These are phyloP conservation scores for Melipona quadrifasciata DNA, from an alignment of 1,140 invertebrate species.

Conservation along the genomic window DNA sequence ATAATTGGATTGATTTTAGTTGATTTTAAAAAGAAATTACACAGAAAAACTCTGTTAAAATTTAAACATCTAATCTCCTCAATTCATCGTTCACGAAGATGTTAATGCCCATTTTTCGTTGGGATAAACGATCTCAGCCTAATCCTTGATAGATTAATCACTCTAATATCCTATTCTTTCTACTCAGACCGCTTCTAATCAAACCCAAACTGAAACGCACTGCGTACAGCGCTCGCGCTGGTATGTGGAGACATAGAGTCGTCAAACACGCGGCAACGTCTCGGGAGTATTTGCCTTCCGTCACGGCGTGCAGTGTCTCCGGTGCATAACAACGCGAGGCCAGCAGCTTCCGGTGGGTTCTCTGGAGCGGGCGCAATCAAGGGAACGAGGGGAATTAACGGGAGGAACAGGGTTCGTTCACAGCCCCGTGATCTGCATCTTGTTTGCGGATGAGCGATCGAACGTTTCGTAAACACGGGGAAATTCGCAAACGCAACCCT, in stretches of 20 bases:
- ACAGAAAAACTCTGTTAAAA: neutral
- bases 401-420: conserved; percentile 32
- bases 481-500: conserved; percentile 43
- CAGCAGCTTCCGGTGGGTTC: neutral
- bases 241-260: no score
- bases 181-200: no score
- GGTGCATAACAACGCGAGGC: neutral
- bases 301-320: neutral
- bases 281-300: conserved; percentile 13
- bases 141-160: neutral
- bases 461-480: conserved; percentile 53
- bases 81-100: no score
- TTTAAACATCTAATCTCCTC: neutral
- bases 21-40: no score
- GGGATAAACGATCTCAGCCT: no score
- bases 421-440: conserved; percentile 53
- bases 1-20: no score
- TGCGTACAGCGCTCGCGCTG: no score
- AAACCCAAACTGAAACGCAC: no score
- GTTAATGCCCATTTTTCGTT: no score
- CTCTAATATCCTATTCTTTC: neutral
- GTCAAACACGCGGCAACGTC: neutral
- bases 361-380: conserved; percentile 24
- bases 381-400: conserved; percentile 51
- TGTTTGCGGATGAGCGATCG: conserved; percentile 61